Percentiles rank a stretch among this genome's conserved stretches.
Conservation (phyloP, 2,797 vertebrate genomes). For the Ispidina lecontei region DNA sequence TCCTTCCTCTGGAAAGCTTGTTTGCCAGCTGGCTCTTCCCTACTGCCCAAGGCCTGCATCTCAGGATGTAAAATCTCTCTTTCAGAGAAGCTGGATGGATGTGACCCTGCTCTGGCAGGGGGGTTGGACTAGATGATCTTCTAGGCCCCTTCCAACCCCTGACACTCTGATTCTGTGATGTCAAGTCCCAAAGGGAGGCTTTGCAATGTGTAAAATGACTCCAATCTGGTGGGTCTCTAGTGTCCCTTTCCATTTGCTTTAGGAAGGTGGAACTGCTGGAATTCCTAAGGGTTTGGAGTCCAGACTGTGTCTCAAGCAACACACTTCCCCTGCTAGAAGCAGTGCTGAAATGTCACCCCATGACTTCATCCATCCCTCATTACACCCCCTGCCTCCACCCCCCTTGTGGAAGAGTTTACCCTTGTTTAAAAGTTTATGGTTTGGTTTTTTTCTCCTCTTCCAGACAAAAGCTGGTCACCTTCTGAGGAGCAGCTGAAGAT, state of each 20-base stretch:
- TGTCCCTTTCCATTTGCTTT: neutral
- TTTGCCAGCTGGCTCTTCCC: neutral
- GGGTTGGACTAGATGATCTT: too few species aligned
- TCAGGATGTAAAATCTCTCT: neutral
- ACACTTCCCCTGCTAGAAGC: neutral
- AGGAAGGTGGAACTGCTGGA: neutral
- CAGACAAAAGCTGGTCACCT: constrained; percentile 78
- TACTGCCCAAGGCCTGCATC: neutral
- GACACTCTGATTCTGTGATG: neutral
- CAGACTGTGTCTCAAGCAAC: neutral
- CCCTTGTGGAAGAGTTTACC: neutral
- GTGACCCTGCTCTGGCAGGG: too few species aligned
- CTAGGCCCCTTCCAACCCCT: too few species aligned
- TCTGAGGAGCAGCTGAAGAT: constrained; percentile 68
- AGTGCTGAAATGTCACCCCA: neutral
- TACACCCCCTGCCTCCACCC: neutral
- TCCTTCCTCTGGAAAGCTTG: neutral
- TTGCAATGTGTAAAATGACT: neutral
- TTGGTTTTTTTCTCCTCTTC: neutral
- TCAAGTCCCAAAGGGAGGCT: neutral
- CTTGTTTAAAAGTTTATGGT: neutral
- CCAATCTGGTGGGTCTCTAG: neutral
- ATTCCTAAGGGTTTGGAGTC: neutral
- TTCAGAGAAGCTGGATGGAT: neutral
- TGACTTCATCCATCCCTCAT: neutral